Percentiles rank a stretch among this genome's conserved stretches.
Evolutionary conservation across 1,140 invertebrate genomes (phyloP).

Genomic region (Amyelois transitella): DNA sequence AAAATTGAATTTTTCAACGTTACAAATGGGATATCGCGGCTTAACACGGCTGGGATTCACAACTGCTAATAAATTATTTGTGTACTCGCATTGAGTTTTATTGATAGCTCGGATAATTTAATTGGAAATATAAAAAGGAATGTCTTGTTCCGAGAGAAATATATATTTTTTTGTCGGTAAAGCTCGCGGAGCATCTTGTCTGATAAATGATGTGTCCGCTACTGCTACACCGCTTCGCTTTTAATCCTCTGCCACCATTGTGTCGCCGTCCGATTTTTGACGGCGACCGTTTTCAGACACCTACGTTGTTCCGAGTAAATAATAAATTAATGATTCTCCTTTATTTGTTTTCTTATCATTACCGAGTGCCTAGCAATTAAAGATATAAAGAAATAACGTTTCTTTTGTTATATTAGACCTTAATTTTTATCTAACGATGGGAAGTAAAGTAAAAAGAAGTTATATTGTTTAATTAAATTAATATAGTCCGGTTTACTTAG

Average conservation of each 20-base stretch:
- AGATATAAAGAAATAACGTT: no score
- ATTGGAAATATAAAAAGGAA: constrained; percentile 7
- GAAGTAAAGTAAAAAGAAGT: no score
- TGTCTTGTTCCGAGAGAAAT: constrained; percentile 10
- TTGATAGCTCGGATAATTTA: constrained; percentile 1
- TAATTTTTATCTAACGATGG: no score
- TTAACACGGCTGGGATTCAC: constrained; percentile 8
- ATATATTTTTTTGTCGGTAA: constrained; percentile 14
- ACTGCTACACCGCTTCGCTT: constrained; percentile 67
- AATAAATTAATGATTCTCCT: constrained; percentile 57
- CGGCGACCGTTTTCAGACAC: constrained; percentile 49
- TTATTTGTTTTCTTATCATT: constrained; percentile 33
- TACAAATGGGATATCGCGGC: constrained; percentile 1
- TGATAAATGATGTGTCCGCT: constrained; percentile 68
- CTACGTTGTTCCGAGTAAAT: constrained; percentile 52
- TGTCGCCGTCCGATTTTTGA: constrained; percentile 57
- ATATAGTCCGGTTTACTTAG: no score
- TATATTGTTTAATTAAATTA: no score
- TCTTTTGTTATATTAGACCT: no score
- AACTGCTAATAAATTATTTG: not conserved
- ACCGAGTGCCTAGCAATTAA: not conserved
- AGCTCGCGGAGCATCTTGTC: constrained; percentile 33
- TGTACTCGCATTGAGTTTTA: constrained; percentile 1
- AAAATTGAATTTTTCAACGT: constrained; percentile 2
- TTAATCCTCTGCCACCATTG: constrained; percentile 62